These are phyloP conservation scores for Chamaetylas fuelleborni DNA, from an alignment of 2,113 vertebrate species.

Conservation along the genomic window DNA sequence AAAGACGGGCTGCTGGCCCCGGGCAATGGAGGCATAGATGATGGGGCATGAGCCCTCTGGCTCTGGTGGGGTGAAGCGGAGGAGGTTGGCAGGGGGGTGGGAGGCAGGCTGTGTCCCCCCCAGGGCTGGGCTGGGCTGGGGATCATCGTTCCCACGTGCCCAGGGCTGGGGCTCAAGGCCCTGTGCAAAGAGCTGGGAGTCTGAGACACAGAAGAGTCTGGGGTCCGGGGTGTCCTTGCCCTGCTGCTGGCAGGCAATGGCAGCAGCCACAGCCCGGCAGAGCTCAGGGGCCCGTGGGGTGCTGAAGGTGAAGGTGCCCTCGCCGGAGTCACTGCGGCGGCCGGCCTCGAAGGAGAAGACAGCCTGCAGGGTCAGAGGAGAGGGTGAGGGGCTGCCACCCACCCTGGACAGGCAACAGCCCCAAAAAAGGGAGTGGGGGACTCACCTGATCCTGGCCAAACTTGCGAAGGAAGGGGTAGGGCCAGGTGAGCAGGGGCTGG, in stretches of 20 bases:
- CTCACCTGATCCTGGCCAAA: slow-evolving; percentile 86
- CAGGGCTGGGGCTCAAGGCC: background rate
- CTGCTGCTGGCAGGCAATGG: slow-evolving; percentile 66
- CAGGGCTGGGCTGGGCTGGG: background rate
- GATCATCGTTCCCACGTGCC: background rate
- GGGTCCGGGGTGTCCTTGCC: background rate
- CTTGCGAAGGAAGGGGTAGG: slow-evolving; percentile 83
- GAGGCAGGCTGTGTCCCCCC: background rate
- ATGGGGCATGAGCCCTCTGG: background rate
- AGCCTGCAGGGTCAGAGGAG: background rate
- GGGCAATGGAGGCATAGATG: slow-evolving; percentile 36
- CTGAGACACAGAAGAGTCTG: background rate
- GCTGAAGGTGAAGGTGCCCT: slow-evolving; percentile 85
- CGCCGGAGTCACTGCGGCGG: slow-evolving; percentile 83
- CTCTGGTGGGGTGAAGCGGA: background rate
- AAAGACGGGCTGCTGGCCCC: slow-evolving; percentile 31
- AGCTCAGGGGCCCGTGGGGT: slow-evolving; percentile 73
- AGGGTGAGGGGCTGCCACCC: background rate
- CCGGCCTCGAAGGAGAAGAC: slow-evolving; percentile 85
- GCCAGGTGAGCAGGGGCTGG: slow-evolving; percentile 78
- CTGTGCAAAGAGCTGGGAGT: background rate
- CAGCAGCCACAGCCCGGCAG: slow-evolving; percentile 63
- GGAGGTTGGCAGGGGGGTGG: background rate
- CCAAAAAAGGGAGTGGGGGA: too few species aligned
- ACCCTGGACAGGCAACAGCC: background rate